Conservation (phyloP, 2,113 vertebrate genomes). For the Ibidorhyncha struthersii region DNA sequence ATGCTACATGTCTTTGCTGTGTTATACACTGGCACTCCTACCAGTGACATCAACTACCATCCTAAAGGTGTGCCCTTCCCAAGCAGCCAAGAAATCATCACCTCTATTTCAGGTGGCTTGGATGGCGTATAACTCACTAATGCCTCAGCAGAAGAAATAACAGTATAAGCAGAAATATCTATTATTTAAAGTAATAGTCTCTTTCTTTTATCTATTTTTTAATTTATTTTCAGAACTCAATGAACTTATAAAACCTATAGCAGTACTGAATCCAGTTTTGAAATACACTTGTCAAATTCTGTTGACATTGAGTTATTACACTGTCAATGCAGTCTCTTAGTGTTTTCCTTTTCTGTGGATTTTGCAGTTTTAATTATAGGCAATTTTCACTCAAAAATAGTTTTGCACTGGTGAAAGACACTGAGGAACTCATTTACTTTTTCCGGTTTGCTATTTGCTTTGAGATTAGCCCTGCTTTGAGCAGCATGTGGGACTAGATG, state of each 20-base stretch:
- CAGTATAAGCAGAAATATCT: background rate
- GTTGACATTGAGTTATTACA: background rate
- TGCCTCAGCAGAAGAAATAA: background rate
- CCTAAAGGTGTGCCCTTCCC: background rate
- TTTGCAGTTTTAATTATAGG: background rate
- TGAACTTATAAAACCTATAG: background rate
- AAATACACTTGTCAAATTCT: background rate
- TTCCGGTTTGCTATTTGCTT: background rate
- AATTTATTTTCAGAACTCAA: background rate
- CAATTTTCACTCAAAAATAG: background rate
- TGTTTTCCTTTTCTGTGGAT: background rate
- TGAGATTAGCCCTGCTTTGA: background rate
- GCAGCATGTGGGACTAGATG: background rate
- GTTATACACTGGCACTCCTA: background rate
- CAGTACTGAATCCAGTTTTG: background rate
- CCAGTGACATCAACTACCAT: background rate
- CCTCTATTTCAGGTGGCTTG: background rate
- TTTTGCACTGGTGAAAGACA: background rate
- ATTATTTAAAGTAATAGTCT: background rate
- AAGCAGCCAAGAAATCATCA: background rate
- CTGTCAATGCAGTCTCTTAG: background rate
- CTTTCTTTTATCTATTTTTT: background rate
- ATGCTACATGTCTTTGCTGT: background rate
- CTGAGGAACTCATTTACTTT: background rate
- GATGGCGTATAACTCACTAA: background rate